Evolutionary conservation across 2,113 vertebrate species (phyloP).

Genomic region (Leuciscus idus): DNA sequence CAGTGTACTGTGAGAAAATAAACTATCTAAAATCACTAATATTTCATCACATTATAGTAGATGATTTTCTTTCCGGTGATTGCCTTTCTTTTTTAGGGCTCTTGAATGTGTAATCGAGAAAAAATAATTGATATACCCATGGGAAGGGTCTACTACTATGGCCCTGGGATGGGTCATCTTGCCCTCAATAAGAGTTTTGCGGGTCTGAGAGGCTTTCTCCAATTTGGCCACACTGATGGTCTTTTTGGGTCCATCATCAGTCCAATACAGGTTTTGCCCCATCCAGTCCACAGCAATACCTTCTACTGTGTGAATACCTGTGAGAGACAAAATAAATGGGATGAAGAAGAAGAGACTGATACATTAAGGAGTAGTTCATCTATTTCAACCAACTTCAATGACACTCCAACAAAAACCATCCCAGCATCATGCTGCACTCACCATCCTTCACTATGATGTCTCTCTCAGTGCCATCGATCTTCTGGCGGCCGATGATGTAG

Average conservation of each 20-base stretch:
- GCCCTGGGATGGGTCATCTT: constrained; percentile 96
- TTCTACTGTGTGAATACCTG: constrained; percentile 95
- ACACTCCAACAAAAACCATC: background rate
- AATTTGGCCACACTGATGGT: constrained; percentile 94
- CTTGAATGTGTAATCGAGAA: background rate
- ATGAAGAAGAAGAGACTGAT: background rate
- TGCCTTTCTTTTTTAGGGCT: background rate
- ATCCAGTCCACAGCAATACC: constrained; percentile 98
- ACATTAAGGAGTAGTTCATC: background rate
- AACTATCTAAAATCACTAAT: background rate
- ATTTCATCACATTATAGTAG: background rate
- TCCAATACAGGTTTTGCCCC: constrained; percentile 97
- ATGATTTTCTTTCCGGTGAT: background rate
- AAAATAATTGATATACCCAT: constrained; percentile 77
- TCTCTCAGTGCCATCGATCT: constrained; percentile 90
- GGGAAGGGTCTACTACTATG: constrained; percentile 92
- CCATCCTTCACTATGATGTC: constrained; percentile 95
- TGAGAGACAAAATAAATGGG: constrained; percentile 19
- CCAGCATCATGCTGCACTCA: constrained; percentile 57
- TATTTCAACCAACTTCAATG: background rate
- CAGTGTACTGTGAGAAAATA: background rate
- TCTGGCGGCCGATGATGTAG: constrained; percentile 95
- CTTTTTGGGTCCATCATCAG: constrained; percentile 94
- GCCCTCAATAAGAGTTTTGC: constrained; percentile 93
- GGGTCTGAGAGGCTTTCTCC: constrained; percentile 92